Percentiles rank a stretch among this genome's conserved stretches.
Conservation (phyloP, 2,797 vertebrate species). For the Pyrocephalus nanus region DNA sequence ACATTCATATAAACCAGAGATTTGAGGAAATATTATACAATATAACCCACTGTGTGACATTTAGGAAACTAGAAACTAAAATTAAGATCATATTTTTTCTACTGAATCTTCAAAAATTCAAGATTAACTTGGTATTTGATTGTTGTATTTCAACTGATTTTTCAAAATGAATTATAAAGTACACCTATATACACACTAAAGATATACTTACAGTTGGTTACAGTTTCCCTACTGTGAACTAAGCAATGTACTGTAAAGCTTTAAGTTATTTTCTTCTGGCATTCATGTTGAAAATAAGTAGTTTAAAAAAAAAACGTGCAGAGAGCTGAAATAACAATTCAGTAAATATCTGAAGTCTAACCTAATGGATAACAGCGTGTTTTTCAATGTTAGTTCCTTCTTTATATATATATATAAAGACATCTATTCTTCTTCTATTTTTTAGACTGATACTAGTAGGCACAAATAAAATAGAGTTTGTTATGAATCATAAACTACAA, state of each 20-base stretch:
- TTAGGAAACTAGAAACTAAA: conserved; percentile 20
- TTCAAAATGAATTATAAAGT: not conserved
- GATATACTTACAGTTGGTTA: not conserved
- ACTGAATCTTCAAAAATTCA: not conserved
- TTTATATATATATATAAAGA: not conserved
- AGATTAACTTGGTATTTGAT: not conserved
- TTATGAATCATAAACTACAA: not conserved
- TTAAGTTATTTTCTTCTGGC: not conserved
- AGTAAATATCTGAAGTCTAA: not conserved
- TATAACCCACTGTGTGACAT: not conserved
- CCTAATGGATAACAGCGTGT: not conserved
- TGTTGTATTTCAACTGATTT: not conserved
- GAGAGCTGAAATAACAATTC: not conserved
- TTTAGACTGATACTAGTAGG: not conserved
- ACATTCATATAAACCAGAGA: not conserved
- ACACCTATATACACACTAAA: not conserved
- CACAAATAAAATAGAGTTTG: not conserved
- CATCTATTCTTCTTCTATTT: not conserved
- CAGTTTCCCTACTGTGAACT: not conserved
- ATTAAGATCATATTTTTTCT: not conserved
- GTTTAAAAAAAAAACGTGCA: not conserved
- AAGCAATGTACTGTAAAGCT: not conserved
- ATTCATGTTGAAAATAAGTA: not conserved
- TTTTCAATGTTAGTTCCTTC: not conserved
- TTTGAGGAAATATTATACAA: not conserved